These are phyloP conservation scores for Diarsia dahlii DNA, from an alignment of 2,888 invertebrate genomes.

Conservation along the genomic window DNA sequence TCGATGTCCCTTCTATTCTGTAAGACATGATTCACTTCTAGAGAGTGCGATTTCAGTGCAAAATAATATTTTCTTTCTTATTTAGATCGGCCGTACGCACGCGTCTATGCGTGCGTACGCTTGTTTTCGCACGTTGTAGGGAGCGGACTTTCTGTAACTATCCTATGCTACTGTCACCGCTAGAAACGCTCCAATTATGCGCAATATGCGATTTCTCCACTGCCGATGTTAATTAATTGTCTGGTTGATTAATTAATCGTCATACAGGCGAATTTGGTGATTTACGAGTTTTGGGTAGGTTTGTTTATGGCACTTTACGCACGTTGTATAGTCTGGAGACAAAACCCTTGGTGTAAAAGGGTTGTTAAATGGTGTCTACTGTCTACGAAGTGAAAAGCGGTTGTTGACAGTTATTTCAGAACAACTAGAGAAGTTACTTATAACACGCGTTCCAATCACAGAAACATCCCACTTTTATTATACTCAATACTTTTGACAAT, in stretches of 20 bases:
- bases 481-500: not conserved
- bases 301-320: constrained; percentile 41
- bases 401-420: not conserved
- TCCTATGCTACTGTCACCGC: not conserved
- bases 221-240: constrained; percentile 63
- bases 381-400: not conserved
- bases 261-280: constrained; percentile 51
- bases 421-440: not conserved
- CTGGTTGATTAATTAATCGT: constrained; percentile 61
- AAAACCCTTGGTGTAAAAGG: constrained; percentile 21
- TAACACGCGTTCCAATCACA: not conserved
- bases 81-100: not conserved
- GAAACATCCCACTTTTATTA: not conserved
- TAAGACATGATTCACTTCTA: too few relatives aligned
- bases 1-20: too few relatives aligned
- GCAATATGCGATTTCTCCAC: constrained; percentile 56
- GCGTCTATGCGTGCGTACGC: not conserved
- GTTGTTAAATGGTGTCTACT: constrained; percentile 21
- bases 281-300: constrained; percentile 53
- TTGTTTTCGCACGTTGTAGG: not conserved
- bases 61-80: not conserved
- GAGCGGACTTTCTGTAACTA: not conserved
- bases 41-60: too few relatives aligned
- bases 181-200: constrained; percentile 62
- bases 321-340: constrained; percentile 9